These are phyloP conservation scores for Rhabdomys pumilio DNA, from an alignment of 2,797 vertebrate species.

Conservation along the genomic window DNA sequence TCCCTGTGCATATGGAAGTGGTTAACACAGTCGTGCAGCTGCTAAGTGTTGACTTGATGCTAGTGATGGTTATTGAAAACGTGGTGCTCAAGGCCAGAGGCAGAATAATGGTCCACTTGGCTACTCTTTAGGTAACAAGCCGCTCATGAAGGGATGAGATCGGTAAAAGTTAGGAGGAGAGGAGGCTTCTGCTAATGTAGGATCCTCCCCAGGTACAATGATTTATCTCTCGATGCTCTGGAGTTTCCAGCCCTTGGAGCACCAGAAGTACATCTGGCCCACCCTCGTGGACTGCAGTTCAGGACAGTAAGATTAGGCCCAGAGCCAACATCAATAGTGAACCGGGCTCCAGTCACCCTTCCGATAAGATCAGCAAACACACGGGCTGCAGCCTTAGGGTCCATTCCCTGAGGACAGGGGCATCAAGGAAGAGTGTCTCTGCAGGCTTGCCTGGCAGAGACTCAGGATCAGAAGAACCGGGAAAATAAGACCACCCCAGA, in stretches of 20 bases:
- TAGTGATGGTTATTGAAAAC: constrained; percentile 49
- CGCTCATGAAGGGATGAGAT: not conserved
- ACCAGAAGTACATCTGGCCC: constrained; percentile 66
- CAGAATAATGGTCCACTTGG: not conserved
- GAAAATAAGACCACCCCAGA: constrained; percentile 40
- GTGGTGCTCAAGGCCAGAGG: constrained; percentile 17
- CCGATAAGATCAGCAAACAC: constrained; percentile 82
- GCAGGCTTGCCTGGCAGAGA: not conserved
- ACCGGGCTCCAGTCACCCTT: constrained; percentile 56
- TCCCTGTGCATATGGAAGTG: constrained; percentile 15
- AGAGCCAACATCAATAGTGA: constrained; percentile 73
- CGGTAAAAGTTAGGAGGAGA: not conserved
- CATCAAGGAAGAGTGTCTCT: constrained; percentile 7
- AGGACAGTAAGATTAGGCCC: constrained; percentile 71
- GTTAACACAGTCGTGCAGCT: constrained; percentile 28
- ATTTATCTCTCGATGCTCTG: not conserved
- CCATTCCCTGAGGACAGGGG: not conserved
- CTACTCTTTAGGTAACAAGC: not conserved
- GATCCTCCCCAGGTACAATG: not conserved
- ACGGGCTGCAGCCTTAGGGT: not conserved
- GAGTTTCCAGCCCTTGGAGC: not conserved
- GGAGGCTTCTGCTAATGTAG: not conserved
- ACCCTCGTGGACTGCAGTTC: constrained; percentile 62
- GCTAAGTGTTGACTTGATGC: constrained; percentile 46
- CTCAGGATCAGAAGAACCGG: constrained; percentile 34